Conservation (phyloP, 2,888 invertebrate genomes). For the Tachina grossa region DNA sequence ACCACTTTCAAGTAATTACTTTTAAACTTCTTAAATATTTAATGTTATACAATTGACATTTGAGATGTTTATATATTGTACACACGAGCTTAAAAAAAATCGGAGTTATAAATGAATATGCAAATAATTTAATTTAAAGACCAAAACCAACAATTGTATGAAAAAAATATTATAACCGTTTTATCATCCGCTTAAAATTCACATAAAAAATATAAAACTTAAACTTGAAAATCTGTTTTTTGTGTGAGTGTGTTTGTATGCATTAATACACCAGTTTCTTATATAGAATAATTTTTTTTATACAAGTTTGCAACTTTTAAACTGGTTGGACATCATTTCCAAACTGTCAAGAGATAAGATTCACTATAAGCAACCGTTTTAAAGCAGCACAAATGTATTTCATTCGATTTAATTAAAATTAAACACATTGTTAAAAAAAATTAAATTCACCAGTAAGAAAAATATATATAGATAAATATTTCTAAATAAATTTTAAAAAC, state of each 20-base stretch:
- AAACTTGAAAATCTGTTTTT: no score
- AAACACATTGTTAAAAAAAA: slow-evolving; percentile 12
- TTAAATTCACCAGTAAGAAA: slow-evolving; percentile 3
- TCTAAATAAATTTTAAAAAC: background rate
- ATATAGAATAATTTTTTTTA: slow-evolving; percentile 12
- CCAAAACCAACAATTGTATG: no score
- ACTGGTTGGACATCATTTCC: slow-evolving; percentile 49
- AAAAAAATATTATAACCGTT: no score
- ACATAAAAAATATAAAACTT: no score
- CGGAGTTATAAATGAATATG: no score
- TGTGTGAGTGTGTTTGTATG: background rate
- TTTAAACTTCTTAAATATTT: no score
- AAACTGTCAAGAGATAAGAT: slow-evolving; percentile 23
- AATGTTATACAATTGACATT: no score
- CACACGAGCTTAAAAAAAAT: no score
- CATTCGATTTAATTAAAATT: background rate
- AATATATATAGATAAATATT: background rate
- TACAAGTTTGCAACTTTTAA: slow-evolving; percentile 12
- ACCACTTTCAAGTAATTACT: no score
- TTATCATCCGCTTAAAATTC: no score
- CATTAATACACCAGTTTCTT: background rate
- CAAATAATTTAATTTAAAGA: no score
- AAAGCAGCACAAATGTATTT: slow-evolving; percentile 12
- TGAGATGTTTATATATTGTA: no score
- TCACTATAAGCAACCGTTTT: slow-evolving; percentile 13